Conservation (phyloP, 2,113 vertebrate genomes). For the Chionis minor region DNA sequence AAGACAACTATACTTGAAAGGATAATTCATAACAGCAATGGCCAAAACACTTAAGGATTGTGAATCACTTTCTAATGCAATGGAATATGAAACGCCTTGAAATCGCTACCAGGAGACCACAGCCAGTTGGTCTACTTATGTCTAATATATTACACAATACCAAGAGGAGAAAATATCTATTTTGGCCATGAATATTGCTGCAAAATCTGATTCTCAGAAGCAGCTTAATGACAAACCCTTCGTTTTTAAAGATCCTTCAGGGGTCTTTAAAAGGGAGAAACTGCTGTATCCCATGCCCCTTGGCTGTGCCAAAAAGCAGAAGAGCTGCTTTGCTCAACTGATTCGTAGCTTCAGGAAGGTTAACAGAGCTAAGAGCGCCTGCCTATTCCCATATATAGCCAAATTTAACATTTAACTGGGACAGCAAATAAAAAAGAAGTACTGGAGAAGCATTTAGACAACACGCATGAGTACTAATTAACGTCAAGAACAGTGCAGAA, state of each 20-base stretch:
- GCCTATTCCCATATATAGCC: not conserved
- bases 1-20: not conserved
- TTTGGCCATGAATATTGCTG: not conserved
- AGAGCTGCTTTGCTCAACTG: not conserved
- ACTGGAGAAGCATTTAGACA: not conserved
- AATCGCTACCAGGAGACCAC: not conserved
- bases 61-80: not conserved
- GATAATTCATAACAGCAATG: not conserved
- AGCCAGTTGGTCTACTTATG: not conserved
- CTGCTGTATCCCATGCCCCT: not conserved
- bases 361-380: not conserved
- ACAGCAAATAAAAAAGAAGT: not conserved
- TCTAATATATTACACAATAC: not conserved
- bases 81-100: not conserved
- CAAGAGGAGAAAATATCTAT: not conserved
- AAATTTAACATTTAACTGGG: not conserved
- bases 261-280: not conserved
- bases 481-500: not conserved
- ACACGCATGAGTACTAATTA: conserved; percentile 8
- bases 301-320: not conserved
- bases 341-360: not conserved
- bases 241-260: not conserved
- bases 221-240: not conserved
- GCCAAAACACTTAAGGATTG: not conserved
- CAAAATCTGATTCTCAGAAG: not conserved